Evolutionary conservation across 2,888 invertebrate species (phyloP), one percentile per base, ranked within the genome.

Genomic region (Synergus gifuensis): DNA sequence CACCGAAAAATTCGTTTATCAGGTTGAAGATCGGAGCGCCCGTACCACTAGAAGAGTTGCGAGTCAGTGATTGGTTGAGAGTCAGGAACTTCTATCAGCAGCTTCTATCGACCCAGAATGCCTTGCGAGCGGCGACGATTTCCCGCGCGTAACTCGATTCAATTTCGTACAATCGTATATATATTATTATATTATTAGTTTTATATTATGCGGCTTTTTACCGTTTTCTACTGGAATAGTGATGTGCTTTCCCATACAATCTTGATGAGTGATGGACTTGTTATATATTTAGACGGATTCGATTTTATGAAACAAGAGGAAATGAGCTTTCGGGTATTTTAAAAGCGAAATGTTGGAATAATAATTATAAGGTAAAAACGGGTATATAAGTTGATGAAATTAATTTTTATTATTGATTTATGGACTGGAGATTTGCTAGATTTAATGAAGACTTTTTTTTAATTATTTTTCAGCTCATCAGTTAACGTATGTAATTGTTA

Each of bases 31-130:
- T 78, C 63, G 90, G 85, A 89, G 89, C 88, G 87, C 87, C 87
- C 85, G 87, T 86, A 78, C 84, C 80, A 82, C 81, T 80, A 79
- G 69, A 76, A 85, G 84, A 83, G 84, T 85, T 85, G 83, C 86
- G 82, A 76, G 18, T n/a, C 77, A 80, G 81, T 84, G 85, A 93
- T 93, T 93, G 92, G 93, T 84, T 80, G 83, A 78, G 60, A 81
- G 78, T 85, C 88, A 92, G 92, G 92, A 92, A 92, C 93, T 93
- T 93, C 93, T 93, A 91, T 88, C 93, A 92, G 91, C 87, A 91
- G 90, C 92, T 91, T 93, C 92, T 92, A 91, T 91, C 92, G 86
- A 79, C 88, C 92, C 92, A 87, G 83, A 86, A 88, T 92, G 89
- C 92, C 83, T 82, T 87, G 90, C 90, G 54, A 49, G 49, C n/a